These are phyloP conservation scores for Ferrisia virgata DNA, from an alignment of 2,888 invertebrate genomes.

Conservation along the genomic window DNA sequence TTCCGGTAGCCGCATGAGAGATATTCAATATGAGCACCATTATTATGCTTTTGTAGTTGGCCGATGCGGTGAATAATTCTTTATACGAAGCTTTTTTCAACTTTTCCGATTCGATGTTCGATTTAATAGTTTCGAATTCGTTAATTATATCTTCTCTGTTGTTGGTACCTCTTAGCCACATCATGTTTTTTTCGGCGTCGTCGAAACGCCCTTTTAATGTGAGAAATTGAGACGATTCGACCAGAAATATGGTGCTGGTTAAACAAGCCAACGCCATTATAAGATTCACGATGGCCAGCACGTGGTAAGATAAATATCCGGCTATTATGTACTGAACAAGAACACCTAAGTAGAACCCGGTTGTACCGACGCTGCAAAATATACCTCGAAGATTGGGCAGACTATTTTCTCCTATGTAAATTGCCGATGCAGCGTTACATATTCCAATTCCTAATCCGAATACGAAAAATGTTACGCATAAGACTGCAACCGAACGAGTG, in stretches of 20 bases:
- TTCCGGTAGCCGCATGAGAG: background rate
- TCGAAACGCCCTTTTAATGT: no score
- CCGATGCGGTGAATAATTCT: background rate
- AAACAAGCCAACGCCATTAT: no score
- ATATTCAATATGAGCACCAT: background rate
- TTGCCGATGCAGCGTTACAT: conserved; percentile 48
- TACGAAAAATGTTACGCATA: conserved; percentile 43
- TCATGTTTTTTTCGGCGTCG: no score
- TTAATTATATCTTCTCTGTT: no score
- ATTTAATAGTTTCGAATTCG: no score
- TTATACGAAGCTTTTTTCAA: background rate
- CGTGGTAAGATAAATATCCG: conserved; percentile 48
- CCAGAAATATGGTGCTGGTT: no score
- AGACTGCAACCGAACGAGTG: conserved; percentile 25
- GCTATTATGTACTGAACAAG: conserved; percentile 48
- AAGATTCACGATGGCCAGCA: no score
- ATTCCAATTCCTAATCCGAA: conserved; percentile 49
- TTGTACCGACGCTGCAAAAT: conserved; percentile 47
- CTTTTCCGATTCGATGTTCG: no score
- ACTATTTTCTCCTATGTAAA: conserved; percentile 49
- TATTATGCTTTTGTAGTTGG: background rate
- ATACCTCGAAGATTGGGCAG: conserved; percentile 48
- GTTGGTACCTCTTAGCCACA: no score
- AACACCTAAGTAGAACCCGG: conserved; percentile 48
- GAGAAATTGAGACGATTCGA: no score